Evolutionary conservation across 1,140 invertebrate genomes (phyloP).

Genomic region (Myzus persicae): DNA sequence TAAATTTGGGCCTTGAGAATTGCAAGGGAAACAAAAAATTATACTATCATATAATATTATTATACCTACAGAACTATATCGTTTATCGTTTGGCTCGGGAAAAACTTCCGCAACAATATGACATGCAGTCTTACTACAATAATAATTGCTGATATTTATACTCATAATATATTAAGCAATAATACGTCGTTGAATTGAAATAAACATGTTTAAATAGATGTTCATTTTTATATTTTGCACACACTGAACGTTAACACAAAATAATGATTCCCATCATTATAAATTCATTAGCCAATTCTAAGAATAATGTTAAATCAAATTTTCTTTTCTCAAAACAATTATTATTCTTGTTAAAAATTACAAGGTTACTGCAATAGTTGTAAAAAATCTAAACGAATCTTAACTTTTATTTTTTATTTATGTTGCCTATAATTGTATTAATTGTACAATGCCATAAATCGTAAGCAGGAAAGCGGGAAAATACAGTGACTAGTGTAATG

Average conservation of each 20-base stretch:
- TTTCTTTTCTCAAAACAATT: not conserved
- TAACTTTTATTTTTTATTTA: not conserved
- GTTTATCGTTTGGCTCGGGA: not conserved
- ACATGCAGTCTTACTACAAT: constrained; percentile 1
- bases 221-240: not conserved
- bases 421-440: not conserved
- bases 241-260: not conserved
- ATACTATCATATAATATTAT: not conserved
- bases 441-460: too few species aligned
- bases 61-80: not conserved
- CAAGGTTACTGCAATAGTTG: not conserved
- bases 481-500: not conserved
- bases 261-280: constrained; percentile 18
- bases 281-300: not conserved
- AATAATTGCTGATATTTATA: not conserved
- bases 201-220: not conserved
- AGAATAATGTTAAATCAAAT: not conserved
- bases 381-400: not conserved
- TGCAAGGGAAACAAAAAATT: not conserved
- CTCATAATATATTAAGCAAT: not conserved
- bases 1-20: not conserved
- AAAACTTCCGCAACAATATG: constrained; percentile 1
- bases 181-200: not conserved
- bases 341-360: not conserved
- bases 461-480: not conserved